Evolutionary conservation across 1,140 invertebrate genomes (phyloP).

Genomic region (Lucilia sericata): DNA sequence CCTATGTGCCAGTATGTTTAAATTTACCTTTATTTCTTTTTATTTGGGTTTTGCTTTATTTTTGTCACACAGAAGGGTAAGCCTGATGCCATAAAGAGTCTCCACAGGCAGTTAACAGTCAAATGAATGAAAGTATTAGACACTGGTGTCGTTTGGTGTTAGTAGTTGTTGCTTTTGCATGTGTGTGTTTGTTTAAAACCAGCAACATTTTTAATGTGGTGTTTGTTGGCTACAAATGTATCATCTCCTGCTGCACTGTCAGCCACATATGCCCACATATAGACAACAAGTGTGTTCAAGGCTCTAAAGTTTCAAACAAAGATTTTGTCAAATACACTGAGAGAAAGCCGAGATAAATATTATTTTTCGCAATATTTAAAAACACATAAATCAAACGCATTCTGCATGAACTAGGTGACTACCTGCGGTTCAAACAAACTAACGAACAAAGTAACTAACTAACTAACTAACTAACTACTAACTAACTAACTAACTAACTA

Average conservation of each 20-base stretch:
- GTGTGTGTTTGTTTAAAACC: neutral
- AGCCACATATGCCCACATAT: slow-evolving; percentile 31
- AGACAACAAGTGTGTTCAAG: neutral
- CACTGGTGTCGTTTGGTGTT: slow-evolving; percentile 7
- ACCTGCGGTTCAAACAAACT: too few relatives aligned
- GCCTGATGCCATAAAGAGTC: neutral
- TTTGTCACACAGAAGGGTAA: slow-evolving; percentile 16
- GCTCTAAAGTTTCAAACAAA: neutral
- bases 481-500: too few relatives aligned
- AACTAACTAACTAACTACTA: neutral
- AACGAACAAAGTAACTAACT: too few relatives aligned
- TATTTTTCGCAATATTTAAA: too few relatives aligned
- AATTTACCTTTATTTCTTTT: neutral
- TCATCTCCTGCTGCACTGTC: slow-evolving; percentile 18
- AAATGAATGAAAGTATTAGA: neutral
- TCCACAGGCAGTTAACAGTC: slow-evolving; percentile 35
- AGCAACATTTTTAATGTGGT: slow-evolving; percentile 18
- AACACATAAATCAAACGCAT: too few relatives aligned
- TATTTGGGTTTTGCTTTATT: neutral
- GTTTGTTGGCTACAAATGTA: slow-evolving; percentile 31
- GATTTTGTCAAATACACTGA: neutral
- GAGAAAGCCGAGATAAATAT: too few relatives aligned
- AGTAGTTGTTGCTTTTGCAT: neutral
- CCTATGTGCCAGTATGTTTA: neutral
- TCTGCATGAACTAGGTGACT: too few relatives aligned